These are phyloP conservation scores for Frankliniella fusca DNA, from an alignment of 2,888 invertebrate species.

Conservation along the genomic window DNA sequence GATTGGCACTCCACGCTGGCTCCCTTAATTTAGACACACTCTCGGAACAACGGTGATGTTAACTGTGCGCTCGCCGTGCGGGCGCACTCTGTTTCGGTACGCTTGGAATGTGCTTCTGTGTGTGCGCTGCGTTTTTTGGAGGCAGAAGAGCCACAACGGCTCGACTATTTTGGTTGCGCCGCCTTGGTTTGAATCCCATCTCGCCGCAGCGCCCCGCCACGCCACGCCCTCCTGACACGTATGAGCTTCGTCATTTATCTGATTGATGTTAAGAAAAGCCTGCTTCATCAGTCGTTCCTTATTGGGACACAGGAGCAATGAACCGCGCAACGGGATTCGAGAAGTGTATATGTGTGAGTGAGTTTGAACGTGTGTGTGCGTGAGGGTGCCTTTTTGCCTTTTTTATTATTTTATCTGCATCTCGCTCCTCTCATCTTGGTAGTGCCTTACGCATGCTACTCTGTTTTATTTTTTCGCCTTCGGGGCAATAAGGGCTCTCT, in stretches of 20 bases:
- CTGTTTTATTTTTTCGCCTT: too few relatives aligned
- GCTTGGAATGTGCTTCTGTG: too few relatives aligned
- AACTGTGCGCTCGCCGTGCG: too few relatives aligned
- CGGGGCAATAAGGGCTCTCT: too few relatives aligned
- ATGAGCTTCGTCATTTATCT: constrained; percentile 26
- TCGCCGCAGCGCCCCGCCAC: background rate
- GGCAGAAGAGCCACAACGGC: too few relatives aligned
- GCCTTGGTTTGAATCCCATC: background rate
- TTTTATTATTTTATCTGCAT: background rate
- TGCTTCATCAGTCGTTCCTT: background rate
- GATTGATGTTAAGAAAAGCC: constrained; percentile 20
- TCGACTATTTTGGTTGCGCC: background rate
- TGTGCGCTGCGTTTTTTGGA: too few relatives aligned
- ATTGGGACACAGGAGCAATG: background rate
- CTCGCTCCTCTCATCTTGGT: background rate
- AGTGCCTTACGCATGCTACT: too few relatives aligned
- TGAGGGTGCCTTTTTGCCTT: background rate
- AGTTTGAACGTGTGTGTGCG: background rate
- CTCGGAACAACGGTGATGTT: too few relatives aligned
- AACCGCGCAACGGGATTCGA: constrained; percentile 7
- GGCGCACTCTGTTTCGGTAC: too few relatives aligned
- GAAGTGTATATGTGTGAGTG: background rate
- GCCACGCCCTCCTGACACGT: constrained; percentile 7
- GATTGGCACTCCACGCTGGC: too few relatives aligned
- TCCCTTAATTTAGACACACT: too few relatives aligned